These are phyloP conservation scores for Psittacara wagleri DNA, from an alignment of 2,113 vertebrate species.

Conservation along the genomic window DNA sequence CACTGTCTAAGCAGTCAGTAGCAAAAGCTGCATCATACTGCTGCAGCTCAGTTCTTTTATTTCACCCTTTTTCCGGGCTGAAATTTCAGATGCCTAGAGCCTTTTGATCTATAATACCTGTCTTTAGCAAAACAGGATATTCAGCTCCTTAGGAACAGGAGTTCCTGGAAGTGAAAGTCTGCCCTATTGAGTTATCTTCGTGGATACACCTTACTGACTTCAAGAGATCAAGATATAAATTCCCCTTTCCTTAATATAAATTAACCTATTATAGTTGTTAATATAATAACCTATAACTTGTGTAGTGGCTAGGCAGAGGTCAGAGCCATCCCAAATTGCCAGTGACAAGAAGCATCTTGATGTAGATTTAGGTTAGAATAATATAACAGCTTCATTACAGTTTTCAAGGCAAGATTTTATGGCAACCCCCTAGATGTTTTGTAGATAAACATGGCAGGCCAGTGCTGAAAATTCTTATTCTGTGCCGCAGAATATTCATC, in stretches of 20 bases:
- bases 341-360: not conserved
- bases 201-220: not conserved
- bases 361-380: not conserved
- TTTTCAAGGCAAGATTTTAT: not conserved
- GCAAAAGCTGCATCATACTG: not conserved
- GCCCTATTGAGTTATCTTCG: not conserved
- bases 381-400: not conserved
- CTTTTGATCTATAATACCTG: not conserved
- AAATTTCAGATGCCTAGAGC: not conserved
- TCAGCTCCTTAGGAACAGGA: not conserved
- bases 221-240: not conserved
- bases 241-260: not conserved
- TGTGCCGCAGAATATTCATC: not conserved
- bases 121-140: not conserved
- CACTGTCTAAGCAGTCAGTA: not conserved
- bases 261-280: not conserved
- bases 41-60: not conserved
- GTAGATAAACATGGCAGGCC: not conserved
- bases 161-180: not conserved
- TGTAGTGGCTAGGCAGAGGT: not conserved
- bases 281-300: not conserved
- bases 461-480: not conserved
- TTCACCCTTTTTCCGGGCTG: not conserved
- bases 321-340: not conserved
- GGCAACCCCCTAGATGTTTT: not conserved